Base-by-base conservation (phyloP, 92 coral and sea anemone species). In the Heliopora coerulea region DNA sequence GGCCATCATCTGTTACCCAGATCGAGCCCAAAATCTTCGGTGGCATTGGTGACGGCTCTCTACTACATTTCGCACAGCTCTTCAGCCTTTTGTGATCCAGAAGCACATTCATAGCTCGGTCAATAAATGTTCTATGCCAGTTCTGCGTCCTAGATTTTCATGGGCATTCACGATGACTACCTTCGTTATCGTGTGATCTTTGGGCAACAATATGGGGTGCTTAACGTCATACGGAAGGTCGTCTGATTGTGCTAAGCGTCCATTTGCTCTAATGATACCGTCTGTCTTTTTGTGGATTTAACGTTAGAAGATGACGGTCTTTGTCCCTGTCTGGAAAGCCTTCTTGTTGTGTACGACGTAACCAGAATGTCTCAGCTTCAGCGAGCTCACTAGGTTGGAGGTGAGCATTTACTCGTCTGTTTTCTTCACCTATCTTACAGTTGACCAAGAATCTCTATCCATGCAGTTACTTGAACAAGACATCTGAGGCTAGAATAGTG, bases 11-110 rank as follows among this genome's bases (percentile, higher is more conserved):
- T 81, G 80, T 23, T 62, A 19, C 12, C 49, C 41, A 14, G 79
- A 73, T 46, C 28, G 73, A 14, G 65, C 75, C 6, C 41, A 18
- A 63, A 73, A 81, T 62, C 65, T 40, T 13, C 68, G 64, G 28
- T 30, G 85, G 50, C 85, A 81, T 25, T 33, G 74, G 20, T 37
- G 27, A 18, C 74, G 72, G 13, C 50, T 3, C 58, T 76, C 62
- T 5, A 69, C 40, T 12, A 57, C 54, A 56, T 37, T 76, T 37
- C 69, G 49, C 18, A 64, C 70, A n/a, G 32, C 46, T 30, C 62
- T 58, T 32, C 81, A 54, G 39, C 86, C 82, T 40, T 58, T 82
- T 0, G 77, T 57, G n/a, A 83, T 60, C 79, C 86, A 82, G 64
- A 57, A 77, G 41, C 65, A 34, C 54, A 80, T 70, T 18, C 69